These are phyloP conservation scores for Tympanuchus pallidicinctus DNA, from an alignment of 2,113 vertebrate species.

Conservation along the genomic window DNA sequence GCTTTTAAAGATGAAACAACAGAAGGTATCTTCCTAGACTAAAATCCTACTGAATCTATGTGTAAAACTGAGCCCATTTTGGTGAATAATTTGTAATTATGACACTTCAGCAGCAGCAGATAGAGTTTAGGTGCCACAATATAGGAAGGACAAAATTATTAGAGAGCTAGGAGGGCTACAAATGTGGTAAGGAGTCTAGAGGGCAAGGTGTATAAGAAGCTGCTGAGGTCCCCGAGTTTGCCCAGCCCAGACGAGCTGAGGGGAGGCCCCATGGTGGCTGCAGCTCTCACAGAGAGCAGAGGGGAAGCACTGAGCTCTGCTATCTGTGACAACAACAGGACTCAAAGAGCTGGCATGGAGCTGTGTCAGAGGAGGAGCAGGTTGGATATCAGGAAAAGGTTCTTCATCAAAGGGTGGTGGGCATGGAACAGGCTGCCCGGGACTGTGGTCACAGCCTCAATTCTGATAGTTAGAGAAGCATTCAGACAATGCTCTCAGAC, in stretches of 20 bases:
- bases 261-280: not conserved
- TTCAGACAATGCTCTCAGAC: not conserved
- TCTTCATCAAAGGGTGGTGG: not conserved
- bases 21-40: not conserved
- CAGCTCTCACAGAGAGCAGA: not conserved
- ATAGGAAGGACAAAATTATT: not conserved
- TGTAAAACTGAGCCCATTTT: not conserved
- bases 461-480: not conserved
- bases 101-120: not conserved
- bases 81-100: not conserved
- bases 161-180: not conserved
- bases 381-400: not conserved
- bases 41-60: not conserved
- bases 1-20: not conserved
- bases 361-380: not conserved
- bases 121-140: not conserved
- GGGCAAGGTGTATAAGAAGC: not conserved
- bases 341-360: not conserved
- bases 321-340: not conserved
- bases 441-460: not conserved
- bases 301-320: not conserved
- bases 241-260: not conserved
- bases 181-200: not conserved
- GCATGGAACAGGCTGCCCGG: not conserved
- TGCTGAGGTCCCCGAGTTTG: not conserved